Percentiles rank a stretch among this genome's conserved stretches.
These are phyloP conservation scores for Drosophila jambulina DNA, from an alignment of 1,140 invertebrate genomes.

Conservation along the genomic window DNA sequence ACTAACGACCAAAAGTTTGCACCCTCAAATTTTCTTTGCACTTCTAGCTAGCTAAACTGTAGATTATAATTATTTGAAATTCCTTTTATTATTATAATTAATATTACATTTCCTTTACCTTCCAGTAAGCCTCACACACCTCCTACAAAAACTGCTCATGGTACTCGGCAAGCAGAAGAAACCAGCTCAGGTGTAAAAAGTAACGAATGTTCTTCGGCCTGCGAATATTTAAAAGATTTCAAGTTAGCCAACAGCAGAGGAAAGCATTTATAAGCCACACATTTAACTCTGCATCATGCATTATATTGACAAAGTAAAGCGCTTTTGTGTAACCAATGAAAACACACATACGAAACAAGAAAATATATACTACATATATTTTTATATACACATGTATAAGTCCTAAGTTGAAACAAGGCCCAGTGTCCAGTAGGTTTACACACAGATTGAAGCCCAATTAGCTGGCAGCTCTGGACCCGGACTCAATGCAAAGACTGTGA, in stretches of 20 bases:
- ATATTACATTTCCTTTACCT: slow-evolving; percentile 53
- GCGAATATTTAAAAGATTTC: slow-evolving; percentile 16
- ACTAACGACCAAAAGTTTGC: slow-evolving; percentile 37
- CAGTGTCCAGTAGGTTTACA: slow-evolving; percentile 43
- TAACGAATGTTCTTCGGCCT: slow-evolving; percentile 27
- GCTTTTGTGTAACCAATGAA: slow-evolving; percentile 67
- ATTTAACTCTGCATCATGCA: slow-evolving; percentile 45
- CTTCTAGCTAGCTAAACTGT: slow-evolving; percentile 41
- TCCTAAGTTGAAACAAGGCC: slow-evolving; percentile 62
- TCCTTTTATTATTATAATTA: neutral
- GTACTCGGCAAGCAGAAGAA: slow-evolving; percentile 89
- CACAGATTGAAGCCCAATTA: slow-evolving; percentile 16
- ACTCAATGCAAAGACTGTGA: slow-evolving; percentile 47
- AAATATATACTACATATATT: slow-evolving; percentile 62
- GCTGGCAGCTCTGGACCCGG: slow-evolving; percentile 39
- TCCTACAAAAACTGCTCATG: slow-evolving; percentile 89
- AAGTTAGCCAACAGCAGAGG: slow-evolving; percentile 50
- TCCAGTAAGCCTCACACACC: slow-evolving; percentile 87
- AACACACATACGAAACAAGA: slow-evolving; percentile 11
- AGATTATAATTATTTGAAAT: slow-evolving; percentile 7
- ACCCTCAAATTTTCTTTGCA: slow-evolving; percentile 45
- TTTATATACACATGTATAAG: slow-evolving; percentile 68
- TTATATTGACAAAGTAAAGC: slow-evolving; percentile 43
- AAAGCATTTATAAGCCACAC: slow-evolving; percentile 69
- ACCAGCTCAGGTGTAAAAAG: slow-evolving; percentile 88